A percentile compares a stretch with the other conserved stretches of the same genome.
phyloP scores from a whole-genome alignment of 1,140 invertebrate genomes.

The Drosophila triauraria region DNA sequence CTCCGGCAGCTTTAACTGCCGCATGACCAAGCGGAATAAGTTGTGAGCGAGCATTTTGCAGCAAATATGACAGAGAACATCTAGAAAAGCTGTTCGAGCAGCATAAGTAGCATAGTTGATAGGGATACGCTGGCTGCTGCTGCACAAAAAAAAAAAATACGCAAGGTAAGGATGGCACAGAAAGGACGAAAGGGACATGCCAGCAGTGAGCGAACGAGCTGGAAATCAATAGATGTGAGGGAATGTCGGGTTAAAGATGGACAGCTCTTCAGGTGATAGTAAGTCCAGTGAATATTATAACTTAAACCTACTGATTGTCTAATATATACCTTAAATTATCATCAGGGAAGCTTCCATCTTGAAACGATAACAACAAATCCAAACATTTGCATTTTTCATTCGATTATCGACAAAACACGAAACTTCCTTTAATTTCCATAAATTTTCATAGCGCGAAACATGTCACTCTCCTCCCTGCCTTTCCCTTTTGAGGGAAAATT shows the following conservation, averaged over 20 bases:
- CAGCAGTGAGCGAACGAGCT: background rate
- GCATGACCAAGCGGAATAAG: conserved; percentile 55
- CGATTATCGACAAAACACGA: conserved; percentile 40
- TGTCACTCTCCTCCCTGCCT: conserved; percentile 15
- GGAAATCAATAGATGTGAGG: conserved; percentile 13
- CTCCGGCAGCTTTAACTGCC: conserved; percentile 28
- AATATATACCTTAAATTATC: background rate
- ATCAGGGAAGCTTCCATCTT: background rate
- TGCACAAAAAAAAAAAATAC: background rate
- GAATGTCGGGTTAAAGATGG: background rate
- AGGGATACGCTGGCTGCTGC: conserved; percentile 5
- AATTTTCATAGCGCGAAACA: conserved; percentile 56
- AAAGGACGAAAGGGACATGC: background rate
- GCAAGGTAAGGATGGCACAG: background rate
- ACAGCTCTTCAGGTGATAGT: background rate
- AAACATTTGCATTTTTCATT: conserved; percentile 46
- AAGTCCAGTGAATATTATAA: too few relatives aligned
- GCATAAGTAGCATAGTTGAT: conserved; percentile 38
- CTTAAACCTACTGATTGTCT: too few relatives aligned
- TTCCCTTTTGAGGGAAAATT: background rate
- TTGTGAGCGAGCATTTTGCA: conserved; percentile 26
- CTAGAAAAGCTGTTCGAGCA: conserved; percentile 29
- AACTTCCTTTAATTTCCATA: conserved; percentile 71
- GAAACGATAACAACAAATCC: conserved; percentile 1
- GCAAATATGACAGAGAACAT: conserved; percentile 47